Conservation (phyloP, 2,888 invertebrate genomes). For the Tachina lurida region DNA sequence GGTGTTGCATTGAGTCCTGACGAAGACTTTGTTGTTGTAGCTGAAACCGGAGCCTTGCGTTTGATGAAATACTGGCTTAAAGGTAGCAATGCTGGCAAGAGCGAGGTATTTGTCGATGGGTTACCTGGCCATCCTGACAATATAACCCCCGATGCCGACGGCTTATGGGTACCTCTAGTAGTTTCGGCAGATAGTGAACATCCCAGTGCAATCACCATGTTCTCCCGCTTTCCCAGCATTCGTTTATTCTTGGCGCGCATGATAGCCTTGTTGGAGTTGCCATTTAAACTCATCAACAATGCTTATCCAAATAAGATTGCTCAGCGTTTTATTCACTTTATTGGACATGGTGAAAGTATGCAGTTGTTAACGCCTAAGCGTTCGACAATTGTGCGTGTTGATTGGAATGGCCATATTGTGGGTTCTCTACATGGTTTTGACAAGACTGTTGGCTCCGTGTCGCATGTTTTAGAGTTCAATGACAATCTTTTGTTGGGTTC, state of each 20-base stretch:
- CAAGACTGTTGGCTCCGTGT: slow-evolving; percentile 84
- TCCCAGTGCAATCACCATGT: slow-evolving; percentile 84
- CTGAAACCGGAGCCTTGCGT: slow-evolving; percentile 87
- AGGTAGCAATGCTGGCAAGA: slow-evolving; percentile 91
- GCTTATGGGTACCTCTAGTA: slow-evolving; percentile 87
- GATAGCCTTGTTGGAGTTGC: slow-evolving; percentile 85
- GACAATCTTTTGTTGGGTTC: slow-evolving; percentile 87
- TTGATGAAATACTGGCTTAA: slow-evolving; percentile 90
- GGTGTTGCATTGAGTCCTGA: slow-evolving; percentile 92
- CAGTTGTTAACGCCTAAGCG: slow-evolving; percentile 81
- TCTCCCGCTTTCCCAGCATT: slow-evolving; percentile 86
- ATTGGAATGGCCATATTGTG: slow-evolving; percentile 88
- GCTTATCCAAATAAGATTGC: slow-evolving; percentile 87
- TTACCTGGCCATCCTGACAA: slow-evolving; percentile 86
- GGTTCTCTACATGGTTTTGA: slow-evolving; percentile 87
- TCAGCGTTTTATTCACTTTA: slow-evolving; percentile 86
- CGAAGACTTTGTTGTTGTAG: slow-evolving; percentile 91
- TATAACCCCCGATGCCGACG: slow-evolving; percentile 86
- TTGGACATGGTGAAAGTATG: slow-evolving; percentile 86
- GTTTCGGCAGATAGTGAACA: slow-evolving; percentile 84
- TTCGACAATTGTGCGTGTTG: slow-evolving; percentile 86
- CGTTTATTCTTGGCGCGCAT: slow-evolving; percentile 87
- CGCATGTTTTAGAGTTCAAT: slow-evolving; percentile 87
- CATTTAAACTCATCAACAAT: slow-evolving; percentile 86
- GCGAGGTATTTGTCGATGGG: slow-evolving; percentile 91